Base-by-base conservation (phyloP, 2,888 invertebrate species). In the Baccha elongata region DNA sequence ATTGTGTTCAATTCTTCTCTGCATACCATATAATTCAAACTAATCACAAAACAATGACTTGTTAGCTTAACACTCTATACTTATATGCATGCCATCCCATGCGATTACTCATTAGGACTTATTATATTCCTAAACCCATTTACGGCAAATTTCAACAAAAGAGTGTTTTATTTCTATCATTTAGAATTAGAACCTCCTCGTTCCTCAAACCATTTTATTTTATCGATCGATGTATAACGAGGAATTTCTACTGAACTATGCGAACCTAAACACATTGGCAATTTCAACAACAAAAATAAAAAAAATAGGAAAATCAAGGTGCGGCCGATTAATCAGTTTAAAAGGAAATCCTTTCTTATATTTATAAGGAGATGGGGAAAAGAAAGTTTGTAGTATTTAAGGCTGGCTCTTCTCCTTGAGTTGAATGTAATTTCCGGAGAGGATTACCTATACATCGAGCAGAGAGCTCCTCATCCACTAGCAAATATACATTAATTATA, bases 321-420 rank as follows among this genome's bases (percentile, higher is more conserved):
- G 81, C 53, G 81, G 71, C 81, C 62, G 81, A 76, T 71, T 81
- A 81, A 81, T 81, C 81, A 81, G 81, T 81, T 81, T 76, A 76
- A 81, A 81, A 76, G 81, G 65, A 76, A 81, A 71, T n/a, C n/a
- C n/a, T n/a, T n/a, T n/a, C n/a, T n/a, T n/a, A n/a, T n/a, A n/a
- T n/a, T n/a, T n/a, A n/a, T n/a, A n/a, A n/a, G n/a, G n/a, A n/a
- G n/a, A n/a, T n/a, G n/a, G n/a, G n/a, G n/a, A n/a, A n/a, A n/a
- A n/a, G n/a, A n/a, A n/a, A n/a, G n/a, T n/a, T n/a, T n/a, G n/a
- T n/a, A n/a, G n/a, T n/a, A n/a, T n/a, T n/a, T n/a, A n/a, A n/a
- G n/a, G 50, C 46, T 58, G 44, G 11, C n/a, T 50, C 52, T 40
- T 67, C 35, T 52, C 65, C 58, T 72, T 79, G 67, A 79, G 67